Percentiles rank a stretch among this genome's conserved stretches.
These are phyloP conservation scores for Myrmecophaga tridactyla DNA, from an alignment of 2,113 vertebrate species.

Conservation along the genomic window DNA sequence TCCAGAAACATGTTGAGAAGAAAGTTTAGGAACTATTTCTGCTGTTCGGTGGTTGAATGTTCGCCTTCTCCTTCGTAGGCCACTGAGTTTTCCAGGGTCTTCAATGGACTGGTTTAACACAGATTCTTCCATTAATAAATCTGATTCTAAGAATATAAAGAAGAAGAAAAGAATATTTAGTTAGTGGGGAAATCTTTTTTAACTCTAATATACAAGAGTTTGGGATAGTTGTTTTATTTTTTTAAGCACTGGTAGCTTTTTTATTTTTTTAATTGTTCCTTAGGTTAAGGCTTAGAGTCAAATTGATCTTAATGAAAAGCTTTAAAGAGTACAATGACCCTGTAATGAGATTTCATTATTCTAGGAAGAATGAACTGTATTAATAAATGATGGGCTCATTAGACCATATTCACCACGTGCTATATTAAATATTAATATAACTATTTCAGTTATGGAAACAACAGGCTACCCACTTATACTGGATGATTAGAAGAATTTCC, in stretches of 20 bases:
- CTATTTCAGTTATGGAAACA: conserved; percentile 59
- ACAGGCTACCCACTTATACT: not conserved
- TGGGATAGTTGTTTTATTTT: not conserved
- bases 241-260: not conserved
- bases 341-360: conserved; percentile 49
- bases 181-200: not conserved
- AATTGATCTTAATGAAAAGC: conserved; percentile 63
- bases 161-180: not conserved
- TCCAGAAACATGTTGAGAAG: conserved; percentile 74
- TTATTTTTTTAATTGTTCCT: not conserved
- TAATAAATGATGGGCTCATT: conserved; percentile 64
- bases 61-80: conserved; percentile 88
- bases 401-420: conserved; percentile 40
- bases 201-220: not conserved
- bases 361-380: conserved; percentile 60
- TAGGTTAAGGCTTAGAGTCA: conserved; percentile 30
- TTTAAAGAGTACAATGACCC: conserved; percentile 16
- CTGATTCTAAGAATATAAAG: conserved; percentile 87
- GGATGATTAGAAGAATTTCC: conserved; percentile 49
- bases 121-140: conserved; percentile 92
- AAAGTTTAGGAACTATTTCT: conserved; percentile 85
- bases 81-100: conserved; percentile 87
- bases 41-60: conserved; percentile 86
- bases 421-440: conserved; percentile 66
- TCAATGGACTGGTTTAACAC: conserved; percentile 86